Evolutionary conservation across 2,888 invertebrate genomes (phyloP).

Genomic region (Drosophila aldrichi): DNA sequence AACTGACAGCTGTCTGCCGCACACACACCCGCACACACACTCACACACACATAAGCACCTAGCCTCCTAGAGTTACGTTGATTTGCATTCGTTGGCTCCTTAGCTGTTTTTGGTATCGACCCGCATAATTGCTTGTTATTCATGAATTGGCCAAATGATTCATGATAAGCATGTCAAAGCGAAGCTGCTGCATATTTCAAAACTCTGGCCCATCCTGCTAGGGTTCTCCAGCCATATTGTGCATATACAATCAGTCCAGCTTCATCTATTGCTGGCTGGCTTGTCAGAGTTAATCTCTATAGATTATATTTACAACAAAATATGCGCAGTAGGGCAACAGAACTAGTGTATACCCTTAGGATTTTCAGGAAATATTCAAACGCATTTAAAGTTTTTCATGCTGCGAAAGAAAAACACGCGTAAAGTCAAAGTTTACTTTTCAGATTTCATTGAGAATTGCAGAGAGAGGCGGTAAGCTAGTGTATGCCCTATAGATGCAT

Average conservation of each 20-base stretch:
- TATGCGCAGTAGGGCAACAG: not conserved
- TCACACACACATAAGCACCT: conserved; percentile 15
- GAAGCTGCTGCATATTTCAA: conserved; percentile 33
- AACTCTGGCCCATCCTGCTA: not conserved
- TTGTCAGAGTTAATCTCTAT: conserved; percentile 53
- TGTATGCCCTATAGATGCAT: not conserved
- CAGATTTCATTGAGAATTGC: too few species aligned
- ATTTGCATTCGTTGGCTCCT: conserved; percentile 47
- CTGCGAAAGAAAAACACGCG: not conserved
- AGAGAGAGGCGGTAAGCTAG: not conserved
- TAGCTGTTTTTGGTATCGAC: conserved; percentile 33
- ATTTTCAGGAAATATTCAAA: not conserved
- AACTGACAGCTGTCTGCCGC: conserved; percentile 62
- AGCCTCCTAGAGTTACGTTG: conserved; percentile 26
- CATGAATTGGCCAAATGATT: conserved; percentile 68
- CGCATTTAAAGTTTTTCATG: not conserved
- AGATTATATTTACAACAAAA: conserved; percentile 14
- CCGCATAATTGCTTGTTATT: conserved; percentile 77
- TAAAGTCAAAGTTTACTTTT: too few species aligned
- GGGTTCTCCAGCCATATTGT: not conserved
- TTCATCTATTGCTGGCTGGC: conserved; percentile 34
- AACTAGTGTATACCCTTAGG: not conserved
- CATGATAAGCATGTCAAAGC: conserved; percentile 57
- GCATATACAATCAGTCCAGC: conserved; percentile 16
- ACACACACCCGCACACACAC: conserved; percentile 20